A percentile compares a stretch with the other conserved stretches of the same genome.
Evolutionary conservation across 2,797 vertebrate species (phyloP).

Genomic region (Gambelia wislizenii): DNA sequence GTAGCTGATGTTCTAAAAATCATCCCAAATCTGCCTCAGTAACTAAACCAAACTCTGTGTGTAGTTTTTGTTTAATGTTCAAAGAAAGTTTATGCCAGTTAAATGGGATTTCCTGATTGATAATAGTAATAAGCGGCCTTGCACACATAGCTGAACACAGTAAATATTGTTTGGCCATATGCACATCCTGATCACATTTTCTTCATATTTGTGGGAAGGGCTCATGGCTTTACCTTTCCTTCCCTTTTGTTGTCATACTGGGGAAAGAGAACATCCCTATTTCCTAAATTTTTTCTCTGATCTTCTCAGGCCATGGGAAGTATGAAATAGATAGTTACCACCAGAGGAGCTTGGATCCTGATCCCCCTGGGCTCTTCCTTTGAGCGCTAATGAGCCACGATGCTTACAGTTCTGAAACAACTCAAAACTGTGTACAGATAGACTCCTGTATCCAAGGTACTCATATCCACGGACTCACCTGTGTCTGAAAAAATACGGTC

Average conservation of each 20-base stretch:
- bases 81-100: no score
- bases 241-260: background rate
- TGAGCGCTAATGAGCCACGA: background rate
- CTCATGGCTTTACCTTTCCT: background rate
- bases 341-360: background rate
- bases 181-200: background rate
- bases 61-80: no score
- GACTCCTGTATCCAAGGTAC: no score
- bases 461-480: no score
- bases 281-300: background rate
- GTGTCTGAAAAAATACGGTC: no score
- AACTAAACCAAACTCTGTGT: no score
- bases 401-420: background rate
- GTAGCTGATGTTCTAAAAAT: conserved; percentile 6
- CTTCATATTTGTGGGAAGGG: background rate
- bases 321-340: background rate
- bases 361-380: background rate
- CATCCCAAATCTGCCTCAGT: background rate
- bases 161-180: no score
- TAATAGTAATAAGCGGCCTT: no score
- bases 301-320: background rate
- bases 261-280: background rate
- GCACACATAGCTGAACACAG: no score
- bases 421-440: background rate
- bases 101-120: no score